A percentile compares a stretch with the other conserved stretches of the same genome.
phyloP scores from a whole-genome alignment of 2,888 invertebrate genomes.

The Phragmatobia fuliginosa region DNA sequence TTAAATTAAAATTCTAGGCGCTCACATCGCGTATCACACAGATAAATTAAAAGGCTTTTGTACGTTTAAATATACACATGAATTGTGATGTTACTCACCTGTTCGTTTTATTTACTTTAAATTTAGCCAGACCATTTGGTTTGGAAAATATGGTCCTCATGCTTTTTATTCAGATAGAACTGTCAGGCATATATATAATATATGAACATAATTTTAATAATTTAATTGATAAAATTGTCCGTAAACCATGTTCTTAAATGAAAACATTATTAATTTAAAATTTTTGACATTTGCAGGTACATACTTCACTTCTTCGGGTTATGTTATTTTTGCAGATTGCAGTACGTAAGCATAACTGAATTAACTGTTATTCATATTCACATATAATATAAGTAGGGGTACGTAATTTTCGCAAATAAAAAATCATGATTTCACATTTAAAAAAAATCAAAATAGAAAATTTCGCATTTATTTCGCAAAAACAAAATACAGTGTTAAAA shows the following conservation, averaged over 20 bases:
- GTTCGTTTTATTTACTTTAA: not conserved
- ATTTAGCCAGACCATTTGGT: not conserved
- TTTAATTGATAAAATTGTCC: not conserved
- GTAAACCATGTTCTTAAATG: not conserved
- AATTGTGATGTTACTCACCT: not conserved
- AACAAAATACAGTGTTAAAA: too few species aligned
- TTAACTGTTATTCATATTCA: not conserved
- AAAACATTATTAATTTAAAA: not conserved
- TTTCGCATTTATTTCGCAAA: too few species aligned
- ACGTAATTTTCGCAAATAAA: too few species aligned
- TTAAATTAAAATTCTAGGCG: constrained; percentile 22
- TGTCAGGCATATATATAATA: not conserved
- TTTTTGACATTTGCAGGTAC: not conserved
- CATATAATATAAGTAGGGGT: too few species aligned
- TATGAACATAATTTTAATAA: not conserved
- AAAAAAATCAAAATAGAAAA: too few species aligned
- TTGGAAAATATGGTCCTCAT: not conserved
- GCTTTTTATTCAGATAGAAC: not conserved
- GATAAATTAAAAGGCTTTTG: not conserved
- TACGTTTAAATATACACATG: not conserved
- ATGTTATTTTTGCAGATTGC: not conserved
- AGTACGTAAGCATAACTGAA: not conserved
- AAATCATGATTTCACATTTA: too few species aligned
- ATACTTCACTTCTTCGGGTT: not conserved
- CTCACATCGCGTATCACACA: not conserved